A percentile compares a stretch with the other conserved stretches of the same genome.
These are phyloP conservation scores for Dasyurus viverrinus DNA, from an alignment of 2,113 vertebrate genomes.

Conservation along the genomic window DNA sequence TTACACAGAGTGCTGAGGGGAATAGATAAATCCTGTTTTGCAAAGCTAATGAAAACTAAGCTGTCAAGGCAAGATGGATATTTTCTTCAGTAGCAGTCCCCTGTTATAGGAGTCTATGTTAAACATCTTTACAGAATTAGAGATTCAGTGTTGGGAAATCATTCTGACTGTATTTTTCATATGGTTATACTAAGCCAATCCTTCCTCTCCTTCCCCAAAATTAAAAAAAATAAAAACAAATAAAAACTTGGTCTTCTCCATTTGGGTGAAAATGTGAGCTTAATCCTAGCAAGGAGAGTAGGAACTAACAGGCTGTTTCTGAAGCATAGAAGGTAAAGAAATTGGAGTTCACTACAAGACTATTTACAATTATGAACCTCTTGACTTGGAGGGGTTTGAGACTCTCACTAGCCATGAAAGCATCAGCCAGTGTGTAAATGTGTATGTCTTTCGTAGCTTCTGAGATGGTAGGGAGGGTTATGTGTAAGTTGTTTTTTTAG, in stretches of 20 bases:
- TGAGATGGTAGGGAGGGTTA: background rate
- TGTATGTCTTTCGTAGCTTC: background rate
- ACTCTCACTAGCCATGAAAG: background rate
- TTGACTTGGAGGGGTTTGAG: background rate
- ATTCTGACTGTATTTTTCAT: constrained; percentile 37
- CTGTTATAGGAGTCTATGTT: constrained; percentile 35
- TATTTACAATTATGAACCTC: background rate
- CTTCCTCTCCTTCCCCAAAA: background rate
- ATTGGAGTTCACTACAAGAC: background rate
- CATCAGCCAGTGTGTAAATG: background rate
- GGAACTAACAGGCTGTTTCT: background rate
- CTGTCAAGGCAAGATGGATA: constrained; percentile 46
- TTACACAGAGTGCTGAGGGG: constrained; percentile 24
- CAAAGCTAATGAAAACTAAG: constrained; percentile 49
- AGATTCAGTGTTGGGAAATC: constrained; percentile 20
- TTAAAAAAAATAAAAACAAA: constrained; percentile 22
- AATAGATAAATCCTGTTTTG: constrained; percentile 45
- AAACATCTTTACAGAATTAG: constrained; percentile 9
- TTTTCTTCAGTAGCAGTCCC: constrained; percentile 38
- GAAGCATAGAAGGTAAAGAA: constrained; percentile 17
- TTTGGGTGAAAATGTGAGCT: background rate
- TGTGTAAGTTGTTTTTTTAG: constrained; percentile 2
- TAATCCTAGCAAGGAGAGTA: background rate
- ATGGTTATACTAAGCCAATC: constrained; percentile 1
- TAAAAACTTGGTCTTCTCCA: background rate